Base-by-base conservation (phyloP, 2,797 vertebrate genomes). In the Coccyzus lansbergi region DNA sequence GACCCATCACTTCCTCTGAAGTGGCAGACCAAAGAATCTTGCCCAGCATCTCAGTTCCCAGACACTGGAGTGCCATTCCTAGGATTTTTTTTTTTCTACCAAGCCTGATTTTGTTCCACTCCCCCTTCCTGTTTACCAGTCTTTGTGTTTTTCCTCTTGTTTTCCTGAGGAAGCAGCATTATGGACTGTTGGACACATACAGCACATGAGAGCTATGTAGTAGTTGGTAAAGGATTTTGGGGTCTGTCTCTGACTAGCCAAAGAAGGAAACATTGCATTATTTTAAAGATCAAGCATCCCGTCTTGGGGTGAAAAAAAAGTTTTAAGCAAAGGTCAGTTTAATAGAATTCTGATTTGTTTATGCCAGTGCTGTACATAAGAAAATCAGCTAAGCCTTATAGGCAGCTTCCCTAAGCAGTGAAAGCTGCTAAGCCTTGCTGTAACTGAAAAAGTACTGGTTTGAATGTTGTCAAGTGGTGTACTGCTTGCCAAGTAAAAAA, bases 121-220 rank as follows among this genome's bases (percentile, higher is more conserved):
- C 17, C 42, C 17, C 17, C 17, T 44, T 44, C 17, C 44, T 52
- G 6, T 33, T 11, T 34, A 4, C 9, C 4, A 8, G 26, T 19
- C 79, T 83, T 17, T 2, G 9, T n/a, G 4, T n/a, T 68, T 58
- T 53, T 42, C 2, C 2, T 26, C 13, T 15, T 17, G 12, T 69
- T 82, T 86, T 71, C 22, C 64, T 53, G 12, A 42, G n/a, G 36
- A 74, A 80, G 33, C 4, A 28, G 5, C 5, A 1, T 42, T 19
- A 15, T 19, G 16, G n/a, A 20, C 8, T 29, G 5, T 55, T 75
- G 19, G 46, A 33, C 6, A 4, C 15, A 12, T 42, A 11, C 2
- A 78, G 17, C 24, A 7, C 1, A 2, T 42, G 26, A 80, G 22
- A n/a, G 12, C 24, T n/a, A 0, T 80, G 33, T 6, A 38, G 9